Percentiles rank a stretch among this genome's conserved stretches.
phyloP scores from a whole-genome alignment of 2,888 invertebrate genomes.

The Amblyjoppa proteus region DNA sequence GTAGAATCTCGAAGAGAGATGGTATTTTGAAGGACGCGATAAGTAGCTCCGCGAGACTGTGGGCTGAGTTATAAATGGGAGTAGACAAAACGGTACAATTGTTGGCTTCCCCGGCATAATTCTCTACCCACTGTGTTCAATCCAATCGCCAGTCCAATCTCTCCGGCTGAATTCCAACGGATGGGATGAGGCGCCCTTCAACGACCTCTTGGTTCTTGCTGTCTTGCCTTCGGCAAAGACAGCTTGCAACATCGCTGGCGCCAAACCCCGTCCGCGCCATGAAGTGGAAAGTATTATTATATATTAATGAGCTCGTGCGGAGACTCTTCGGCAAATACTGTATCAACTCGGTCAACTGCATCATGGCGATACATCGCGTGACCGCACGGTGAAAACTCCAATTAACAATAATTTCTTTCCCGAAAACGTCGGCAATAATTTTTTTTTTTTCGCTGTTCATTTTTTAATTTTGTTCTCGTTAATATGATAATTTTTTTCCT shows the following conservation, averaged over 20 bases:
- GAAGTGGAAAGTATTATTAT: neutral
- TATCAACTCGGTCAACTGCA: conserved; percentile 1
- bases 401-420: neutral
- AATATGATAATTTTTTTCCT: neutral
- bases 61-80: conserved; percentile 4
- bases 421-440: neutral
- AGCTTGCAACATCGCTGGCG: conserved; percentile 8
- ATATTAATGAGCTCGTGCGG: neutral
- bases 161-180: neutral
- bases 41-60: neutral
- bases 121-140: neutral
- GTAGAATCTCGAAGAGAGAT: neutral
- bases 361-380: neutral
- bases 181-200: neutral
- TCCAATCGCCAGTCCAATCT: neutral
- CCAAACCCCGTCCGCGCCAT: neutral
- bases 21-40: neutral
- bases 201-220: neutral
- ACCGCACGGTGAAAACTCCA: neutral
- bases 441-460: neutral
- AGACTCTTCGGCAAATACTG: neutral
- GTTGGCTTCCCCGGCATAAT: neutral
- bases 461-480: neutral
- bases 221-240: conserved; percentile 6
- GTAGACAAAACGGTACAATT: conserved; percentile 1